A percentile compares a stretch with the other conserved stretches of the same genome.
These are phyloP conservation scores for Antechinus flavipes DNA, from an alignment of 2,113 vertebrate species.

Conservation along the genomic window DNA sequence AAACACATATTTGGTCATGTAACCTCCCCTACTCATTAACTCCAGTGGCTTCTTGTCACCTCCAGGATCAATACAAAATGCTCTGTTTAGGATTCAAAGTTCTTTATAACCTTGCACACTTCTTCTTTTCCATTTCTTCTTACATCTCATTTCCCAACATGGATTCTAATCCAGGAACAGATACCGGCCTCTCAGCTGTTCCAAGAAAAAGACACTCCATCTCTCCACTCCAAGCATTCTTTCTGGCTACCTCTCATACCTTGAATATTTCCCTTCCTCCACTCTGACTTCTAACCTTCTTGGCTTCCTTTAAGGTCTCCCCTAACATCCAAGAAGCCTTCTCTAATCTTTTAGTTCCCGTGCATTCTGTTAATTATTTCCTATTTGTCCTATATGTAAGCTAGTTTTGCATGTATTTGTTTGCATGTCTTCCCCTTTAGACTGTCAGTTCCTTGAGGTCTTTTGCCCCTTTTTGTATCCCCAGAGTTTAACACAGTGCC, in stretches of 20 bases:
- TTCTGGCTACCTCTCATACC: too few species aligned
- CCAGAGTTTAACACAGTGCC: background rate
- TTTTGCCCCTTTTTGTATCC: background rate
- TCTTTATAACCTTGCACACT: background rate
- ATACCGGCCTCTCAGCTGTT: too few species aligned
- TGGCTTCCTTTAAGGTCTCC: too few species aligned
- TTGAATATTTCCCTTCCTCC: too few species aligned
- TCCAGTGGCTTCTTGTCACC: background rate
- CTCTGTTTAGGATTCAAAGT: background rate
- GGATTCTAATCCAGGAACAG: too few species aligned
- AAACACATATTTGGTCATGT: background rate
- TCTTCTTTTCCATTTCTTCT: background rate
- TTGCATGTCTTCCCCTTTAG: background rate
- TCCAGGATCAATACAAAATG: background rate
- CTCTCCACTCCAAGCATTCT: too few species aligned
- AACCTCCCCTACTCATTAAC: background rate
- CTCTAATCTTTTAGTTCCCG: too few species aligned
- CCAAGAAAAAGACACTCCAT: too few species aligned
- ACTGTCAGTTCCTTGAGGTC: background rate
- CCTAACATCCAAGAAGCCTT: too few species aligned
- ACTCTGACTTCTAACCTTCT: too few species aligned
- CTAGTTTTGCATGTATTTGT: background rate
- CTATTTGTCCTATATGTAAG: background rate
- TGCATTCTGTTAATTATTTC: background rate
- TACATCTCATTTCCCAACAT: background rate